These are phyloP conservation scores for Chromis chromis DNA, from an alignment of 2,797 vertebrate genomes.

Conservation along the genomic window DNA sequence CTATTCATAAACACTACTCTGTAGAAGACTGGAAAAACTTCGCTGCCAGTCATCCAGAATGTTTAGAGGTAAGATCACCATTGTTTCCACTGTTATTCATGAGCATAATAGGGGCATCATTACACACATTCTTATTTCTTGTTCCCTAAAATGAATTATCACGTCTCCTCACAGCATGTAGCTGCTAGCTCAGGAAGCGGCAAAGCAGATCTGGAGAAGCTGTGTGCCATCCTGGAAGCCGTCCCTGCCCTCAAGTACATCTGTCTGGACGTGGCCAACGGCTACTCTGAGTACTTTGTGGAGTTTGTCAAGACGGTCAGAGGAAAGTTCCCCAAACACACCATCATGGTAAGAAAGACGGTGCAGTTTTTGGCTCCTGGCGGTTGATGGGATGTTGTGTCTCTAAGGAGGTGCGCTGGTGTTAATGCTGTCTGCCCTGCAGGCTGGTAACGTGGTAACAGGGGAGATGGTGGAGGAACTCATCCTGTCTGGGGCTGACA, in stretches of 20 bases:
- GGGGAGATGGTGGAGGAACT: constrained; percentile 99
- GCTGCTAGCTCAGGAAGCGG: constrained; percentile 96
- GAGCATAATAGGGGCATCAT: neutral
- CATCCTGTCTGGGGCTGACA: constrained; percentile 96
- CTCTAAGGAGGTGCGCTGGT: neutral
- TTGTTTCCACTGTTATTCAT: neutral
- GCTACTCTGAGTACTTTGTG: constrained; percentile 98
- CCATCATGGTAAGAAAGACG: constrained; percentile 92
- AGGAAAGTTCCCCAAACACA: constrained; percentile 92
- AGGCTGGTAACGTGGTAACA: constrained; percentile 99
- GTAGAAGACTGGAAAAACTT: constrained; percentile 96
- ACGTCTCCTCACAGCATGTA: constrained; percentile 83
- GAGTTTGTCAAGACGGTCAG: constrained; percentile 95
- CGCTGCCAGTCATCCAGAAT: constrained; percentile 91
- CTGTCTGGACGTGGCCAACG: constrained; percentile 97
- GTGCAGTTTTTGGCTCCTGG: neutral
- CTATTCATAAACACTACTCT: constrained; percentile 97
- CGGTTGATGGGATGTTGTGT: neutral
- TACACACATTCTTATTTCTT: neutral
- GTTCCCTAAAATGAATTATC: neutral
- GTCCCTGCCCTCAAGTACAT: constrained; percentile 93
- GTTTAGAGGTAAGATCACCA: constrained; percentile 89
- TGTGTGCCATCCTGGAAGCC: constrained; percentile 89
- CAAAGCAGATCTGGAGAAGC: constrained; percentile 90
- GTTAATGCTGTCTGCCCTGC: constrained; percentile 35